A percentile compares a stretch with the other conserved stretches of the same genome.
Conservation (phyloP, 2,888 invertebrate genomes). For the Pegoplata infirma region DNA sequence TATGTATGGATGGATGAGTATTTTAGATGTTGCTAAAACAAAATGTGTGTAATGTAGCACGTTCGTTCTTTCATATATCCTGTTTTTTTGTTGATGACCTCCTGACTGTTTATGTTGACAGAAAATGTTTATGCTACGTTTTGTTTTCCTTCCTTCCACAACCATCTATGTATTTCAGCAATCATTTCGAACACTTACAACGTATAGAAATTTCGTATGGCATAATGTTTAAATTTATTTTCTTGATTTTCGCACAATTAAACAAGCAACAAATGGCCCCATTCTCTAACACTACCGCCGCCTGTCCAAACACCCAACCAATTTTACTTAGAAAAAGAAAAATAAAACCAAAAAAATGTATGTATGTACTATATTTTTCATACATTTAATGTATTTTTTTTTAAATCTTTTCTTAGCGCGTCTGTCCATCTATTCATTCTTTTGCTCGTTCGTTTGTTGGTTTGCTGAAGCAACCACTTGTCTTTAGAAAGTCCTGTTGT, state of each 20-base stretch:
- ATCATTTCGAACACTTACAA: too few species aligned
- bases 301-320: not conserved
- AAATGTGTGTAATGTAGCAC: too few species aligned
- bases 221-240: constrained; percentile 6
- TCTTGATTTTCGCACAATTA: constrained; percentile 65
- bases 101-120: too few species aligned
- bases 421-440: not conserved
- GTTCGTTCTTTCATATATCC: too few species aligned
- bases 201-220: not conserved
- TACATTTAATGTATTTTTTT: not conserved
- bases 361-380: not conserved
- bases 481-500: constrained; percentile 49
- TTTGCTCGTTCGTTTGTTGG: not conserved
- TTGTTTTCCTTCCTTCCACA: too few species aligned
- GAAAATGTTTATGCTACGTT: too few species aligned
- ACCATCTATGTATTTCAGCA: too few species aligned
- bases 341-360: too few species aligned
- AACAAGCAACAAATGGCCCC: constrained; percentile 60
- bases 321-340: too few species aligned
- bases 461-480: not conserved
- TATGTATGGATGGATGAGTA: too few species aligned
- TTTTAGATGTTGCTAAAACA: too few species aligned
- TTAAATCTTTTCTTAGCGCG: not conserved
- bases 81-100: too few species aligned
- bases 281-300: constrained; percentile 16